phyloP scores from a whole-genome alignment of 2,113 vertebrate genomes.

The Embiotoca jacksoni region DNA sequence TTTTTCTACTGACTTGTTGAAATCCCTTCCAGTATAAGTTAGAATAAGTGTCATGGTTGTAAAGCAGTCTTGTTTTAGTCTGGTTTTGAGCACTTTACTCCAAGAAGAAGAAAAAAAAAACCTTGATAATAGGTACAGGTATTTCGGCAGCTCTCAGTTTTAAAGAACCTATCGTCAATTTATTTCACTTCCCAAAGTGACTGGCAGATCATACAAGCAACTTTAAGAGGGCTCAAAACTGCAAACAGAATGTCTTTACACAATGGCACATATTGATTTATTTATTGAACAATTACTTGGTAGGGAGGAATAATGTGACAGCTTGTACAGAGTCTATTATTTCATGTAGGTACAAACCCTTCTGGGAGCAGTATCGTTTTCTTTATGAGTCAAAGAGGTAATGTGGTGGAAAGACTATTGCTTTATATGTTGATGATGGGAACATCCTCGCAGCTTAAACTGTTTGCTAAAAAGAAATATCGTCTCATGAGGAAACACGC shows the following conservation, averaged over 20 bases:
- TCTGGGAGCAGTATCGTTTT: constrained; percentile 73
- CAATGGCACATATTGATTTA: constrained; percentile 77
- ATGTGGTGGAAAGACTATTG: constrained; percentile 2
- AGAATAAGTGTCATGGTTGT: constrained; percentile 70
- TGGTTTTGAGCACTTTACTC: constrained; percentile 68
- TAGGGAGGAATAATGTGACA: constrained; percentile 71
- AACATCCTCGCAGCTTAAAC: constrained; percentile 30
- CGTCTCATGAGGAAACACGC: constrained; percentile 24
- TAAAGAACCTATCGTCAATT: constrained; percentile 19
- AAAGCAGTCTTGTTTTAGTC: constrained; percentile 50
- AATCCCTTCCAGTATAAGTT: constrained; percentile 75
- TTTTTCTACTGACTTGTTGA: constrained; percentile 86
- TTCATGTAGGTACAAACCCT: constrained; percentile 57
- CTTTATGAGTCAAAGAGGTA: constrained; percentile 27
- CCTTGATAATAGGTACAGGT: background rate
- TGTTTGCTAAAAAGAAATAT: constrained; percentile 31
- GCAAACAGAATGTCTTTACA: constrained; percentile 71
- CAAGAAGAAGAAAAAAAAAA: background rate
- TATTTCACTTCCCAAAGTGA: constrained; percentile 13
- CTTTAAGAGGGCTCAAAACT: constrained; percentile 62
- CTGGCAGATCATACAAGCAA: background rate
- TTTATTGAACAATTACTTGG: constrained; percentile 83
- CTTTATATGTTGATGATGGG: constrained; percentile 24
- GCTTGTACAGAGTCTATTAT: constrained; percentile 78
- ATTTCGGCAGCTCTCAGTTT: constrained; percentile 58